These are phyloP conservation scores for Lordiphosa collinella DNA, from an alignment of 1,140 invertebrate genomes.

Conservation along the genomic window DNA sequence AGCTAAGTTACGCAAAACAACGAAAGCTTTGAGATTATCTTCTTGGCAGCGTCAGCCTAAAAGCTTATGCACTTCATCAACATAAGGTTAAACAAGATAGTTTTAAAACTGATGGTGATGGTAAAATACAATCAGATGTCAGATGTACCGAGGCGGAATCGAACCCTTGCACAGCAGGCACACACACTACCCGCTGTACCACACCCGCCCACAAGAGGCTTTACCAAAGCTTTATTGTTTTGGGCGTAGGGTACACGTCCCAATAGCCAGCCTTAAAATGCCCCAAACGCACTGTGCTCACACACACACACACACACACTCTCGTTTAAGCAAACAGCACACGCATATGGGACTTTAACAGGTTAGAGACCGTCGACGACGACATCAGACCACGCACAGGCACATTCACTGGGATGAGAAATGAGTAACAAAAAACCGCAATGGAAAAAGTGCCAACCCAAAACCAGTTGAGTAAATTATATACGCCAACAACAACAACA, in stretches of 20 bases:
- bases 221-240: no score
- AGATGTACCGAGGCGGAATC: no score
- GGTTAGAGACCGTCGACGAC: constrained; percentile 26
- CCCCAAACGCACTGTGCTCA: constrained; percentile 26
- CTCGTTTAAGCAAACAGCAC: constrained; percentile 7
- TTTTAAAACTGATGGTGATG: no score
- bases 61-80: no score
- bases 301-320: constrained; percentile 4
- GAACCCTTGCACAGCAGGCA: no score
- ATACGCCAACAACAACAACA: constrained; percentile 43
- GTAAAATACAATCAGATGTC: no score
- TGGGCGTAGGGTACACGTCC: constrained; percentile 19
- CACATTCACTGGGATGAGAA: constrained; percentile 13
- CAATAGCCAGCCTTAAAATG: constrained; percentile 18
- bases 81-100: no score
- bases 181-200: no score
- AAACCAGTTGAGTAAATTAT: constrained; percentile 76
- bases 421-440: constrained; percentile 54
- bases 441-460: constrained; percentile 53
- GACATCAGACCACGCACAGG: background rate
- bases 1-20: no score
- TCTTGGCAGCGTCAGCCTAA: no score
- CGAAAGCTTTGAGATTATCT: no score
- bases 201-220: no score
- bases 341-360: constrained; percentile 18